Base-by-base conservation (phyloP, 2,113 vertebrate genomes). In the Suncus etruscus region DNA sequence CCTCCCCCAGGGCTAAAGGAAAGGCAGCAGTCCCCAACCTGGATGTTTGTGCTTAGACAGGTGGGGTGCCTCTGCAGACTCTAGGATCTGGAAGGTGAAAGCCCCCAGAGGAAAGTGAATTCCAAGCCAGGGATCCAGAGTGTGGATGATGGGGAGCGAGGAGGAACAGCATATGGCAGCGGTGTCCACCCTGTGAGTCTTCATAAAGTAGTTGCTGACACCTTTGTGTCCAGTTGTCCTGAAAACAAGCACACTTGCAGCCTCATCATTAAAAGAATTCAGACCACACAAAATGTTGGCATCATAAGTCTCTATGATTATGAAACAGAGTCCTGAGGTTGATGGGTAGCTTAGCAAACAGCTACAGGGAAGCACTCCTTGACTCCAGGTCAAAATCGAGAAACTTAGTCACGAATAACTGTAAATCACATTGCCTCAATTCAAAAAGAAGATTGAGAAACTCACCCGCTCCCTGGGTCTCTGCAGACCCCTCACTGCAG, bases 211-310 rank as follows among this genome's bases (percentile, higher is more conserved):
- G 72, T 24, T 65, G 24, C 45, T 47, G 58, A 85, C n/a, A 73
- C 24, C 66, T 84, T 87, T 15, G 54, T 54, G 54, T 12, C 54
- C 18, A 16, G 54, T 12, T 54, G 8, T 54, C 12, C 5, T 82
- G 63, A 65, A 65, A 65, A 27, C 31, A 90, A 72, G 73, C 65
- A 51, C n/a, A 5, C 29, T 12, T 31, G 18, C 76, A 47, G 51
- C 69, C 58, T 6, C 70, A 87, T n/a, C 74, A 84, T 2, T 50
- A 79, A 83, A 91, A 65, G 31, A 54, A 72, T 68, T 50, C n/a
- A 51, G 22, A 20, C 24, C 70, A 7, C n/a, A 22, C 51, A 51
- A 47, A 92, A 83, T 39, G 39, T 39, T 39, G 11, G 73, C 58
- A 78, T 70, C 45, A 47, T 45, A 31, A 77, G 76, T 63, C 39